Base-by-base conservation (phyloP, 2,113 vertebrate species). In the Corvus cornix region DNA sequence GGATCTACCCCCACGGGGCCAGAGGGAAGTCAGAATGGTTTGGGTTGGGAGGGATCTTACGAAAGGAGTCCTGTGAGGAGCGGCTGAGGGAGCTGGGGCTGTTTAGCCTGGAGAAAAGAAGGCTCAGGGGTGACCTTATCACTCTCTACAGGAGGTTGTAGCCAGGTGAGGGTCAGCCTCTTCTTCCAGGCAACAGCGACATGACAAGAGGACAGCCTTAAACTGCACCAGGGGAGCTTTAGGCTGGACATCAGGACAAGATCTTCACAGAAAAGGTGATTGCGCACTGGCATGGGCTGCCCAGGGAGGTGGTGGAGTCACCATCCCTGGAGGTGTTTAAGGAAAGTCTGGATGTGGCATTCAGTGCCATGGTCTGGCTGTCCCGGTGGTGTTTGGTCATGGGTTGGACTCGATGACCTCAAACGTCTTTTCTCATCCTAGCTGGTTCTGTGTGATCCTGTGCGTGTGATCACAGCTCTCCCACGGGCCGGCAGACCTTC, bases 391-490 rank as follows among this genome's bases (percentile, higher is more conserved):
- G 58, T 27, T 39, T 18, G 18, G 11, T 28, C 68, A 63, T 0
- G 8, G 15, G 18, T 28, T 4, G n/a, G 17, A 39, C 28, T n/a
- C 24, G 8, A 44, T 3, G 20, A 7, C 31, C 31, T 31, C 41
- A 10, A 8, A 74, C 28, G 15, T 10, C 28, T 41, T 33, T 56
- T 48, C 41, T 53, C 41, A 23, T 4, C 51, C 28, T 6, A 3
- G 9, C 0, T 5, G 39, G 1, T 4, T 14, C 41, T 7, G n/a
- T 23, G 41, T 9, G 15, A 39, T 6, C 11, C 41, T 8, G 11
- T 4, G 28, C 6, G 48, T 6, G 49, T 1, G 7, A 33, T 3
- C 33, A 11, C 27, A 43, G 15, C 1, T 22, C 21, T 21, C 27
- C 48, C 41, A n/a, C 19, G 11, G 49, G 16, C 41, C 2, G 74